These are phyloP conservation scores for Drosophila meridionalis DNA, from an alignment of 2,888 invertebrate species.

Conservation along the genomic window DNA sequence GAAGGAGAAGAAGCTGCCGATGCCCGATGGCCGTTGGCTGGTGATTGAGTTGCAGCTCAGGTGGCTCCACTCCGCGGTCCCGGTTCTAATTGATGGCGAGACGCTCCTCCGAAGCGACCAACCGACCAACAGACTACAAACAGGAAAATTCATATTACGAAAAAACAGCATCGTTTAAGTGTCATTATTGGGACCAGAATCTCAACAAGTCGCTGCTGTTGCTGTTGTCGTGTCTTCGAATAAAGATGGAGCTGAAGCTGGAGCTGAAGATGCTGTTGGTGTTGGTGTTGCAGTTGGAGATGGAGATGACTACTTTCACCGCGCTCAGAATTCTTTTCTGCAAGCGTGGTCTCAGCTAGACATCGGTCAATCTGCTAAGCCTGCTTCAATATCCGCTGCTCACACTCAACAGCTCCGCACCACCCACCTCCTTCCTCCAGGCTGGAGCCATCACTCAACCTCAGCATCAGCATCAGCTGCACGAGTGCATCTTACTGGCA, in stretches of 20 bases:
- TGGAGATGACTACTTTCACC: conserved; percentile 76
- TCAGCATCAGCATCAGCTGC: conserved; percentile 30
- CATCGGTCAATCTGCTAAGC: conserved; percentile 66
- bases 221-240: conserved; percentile 54
- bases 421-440: conserved; percentile 46
- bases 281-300: conserved; percentile 21
- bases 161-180: conserved; percentile 79
- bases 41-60: conserved; percentile 77
- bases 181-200: conserved; percentile 79
- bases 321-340: conserved; percentile 69
- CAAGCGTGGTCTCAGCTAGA: conserved; percentile 51
- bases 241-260: conserved; percentile 22
- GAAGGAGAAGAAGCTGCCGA: conserved; percentile 59
- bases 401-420: conserved; percentile 67
- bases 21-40: conserved; percentile 62
- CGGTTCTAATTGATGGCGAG: conserved; percentile 68
- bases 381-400: conserved; percentile 68
- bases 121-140: conserved; percentile 56
- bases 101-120: conserved; percentile 52
- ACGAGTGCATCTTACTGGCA: conserved; percentile 54
- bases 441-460: conserved; percentile 69
- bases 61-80: conserved; percentile 49
- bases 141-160: conserved; percentile 79
- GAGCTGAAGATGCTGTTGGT: conserved; percentile 18
- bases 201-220: conserved; percentile 70